phyloP scores from a whole-genome alignment of 2,113 vertebrate genomes.

The Oriolus oriolus region DNA sequence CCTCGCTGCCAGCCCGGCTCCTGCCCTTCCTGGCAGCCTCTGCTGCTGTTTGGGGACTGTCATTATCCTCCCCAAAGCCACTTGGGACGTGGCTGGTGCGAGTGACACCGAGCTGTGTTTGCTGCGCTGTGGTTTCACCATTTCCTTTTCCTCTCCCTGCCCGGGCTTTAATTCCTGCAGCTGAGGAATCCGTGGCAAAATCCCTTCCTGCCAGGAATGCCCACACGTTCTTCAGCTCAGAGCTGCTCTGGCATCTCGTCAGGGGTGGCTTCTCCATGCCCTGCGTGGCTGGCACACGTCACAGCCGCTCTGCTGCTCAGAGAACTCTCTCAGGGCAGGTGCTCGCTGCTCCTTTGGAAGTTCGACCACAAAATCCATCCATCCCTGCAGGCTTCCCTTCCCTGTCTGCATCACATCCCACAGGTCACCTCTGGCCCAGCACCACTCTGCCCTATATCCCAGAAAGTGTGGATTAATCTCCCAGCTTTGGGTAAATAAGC shows the following conservation, averaged over 20 bases:
- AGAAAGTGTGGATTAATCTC: neutral
- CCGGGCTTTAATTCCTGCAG: neutral
- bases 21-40: neutral
- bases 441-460: neutral
- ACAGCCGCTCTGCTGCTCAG: neutral
- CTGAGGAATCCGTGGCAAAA: neutral
- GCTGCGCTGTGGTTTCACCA: neutral
- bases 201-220: neutral
- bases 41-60: neutral
- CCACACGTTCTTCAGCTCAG: neutral
- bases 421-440: neutral
- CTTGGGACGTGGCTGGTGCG: neutral
- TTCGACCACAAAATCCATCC: neutral
- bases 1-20: neutral
- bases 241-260: neutral
- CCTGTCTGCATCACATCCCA: neutral
- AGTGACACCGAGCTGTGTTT: neutral
- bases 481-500: neutral
- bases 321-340: neutral
- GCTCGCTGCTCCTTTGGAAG: neutral
- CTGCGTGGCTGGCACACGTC: neutral
- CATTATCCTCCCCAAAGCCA: neutral
- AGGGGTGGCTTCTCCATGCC: neutral
- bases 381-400: neutral
- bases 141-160: conserved; percentile 28